phyloP scores from a whole-genome alignment of 2,797 vertebrate genomes.

The Urocyon cinereoargenteus region DNA sequence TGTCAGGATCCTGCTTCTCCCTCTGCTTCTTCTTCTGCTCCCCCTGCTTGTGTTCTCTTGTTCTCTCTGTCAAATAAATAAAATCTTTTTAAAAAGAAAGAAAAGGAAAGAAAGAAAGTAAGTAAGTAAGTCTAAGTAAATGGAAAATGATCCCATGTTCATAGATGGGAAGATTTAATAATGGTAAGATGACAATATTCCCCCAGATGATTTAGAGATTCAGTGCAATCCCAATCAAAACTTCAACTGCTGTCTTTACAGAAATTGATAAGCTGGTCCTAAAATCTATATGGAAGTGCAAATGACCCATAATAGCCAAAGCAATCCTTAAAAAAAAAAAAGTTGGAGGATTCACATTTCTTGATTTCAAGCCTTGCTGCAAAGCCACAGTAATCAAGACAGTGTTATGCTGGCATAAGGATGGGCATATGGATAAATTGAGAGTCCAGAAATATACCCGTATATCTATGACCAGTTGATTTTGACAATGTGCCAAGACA shows the following conservation, averaged over 20 bases:
- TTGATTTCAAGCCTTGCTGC: background rate
- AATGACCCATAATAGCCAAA: background rate
- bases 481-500: background rate
- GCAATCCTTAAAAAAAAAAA: background rate
- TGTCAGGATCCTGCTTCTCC: no score
- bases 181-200: background rate
- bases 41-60: no score
- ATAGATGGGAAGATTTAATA: background rate
- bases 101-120: no score
- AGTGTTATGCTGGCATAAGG: background rate
- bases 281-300: background rate
- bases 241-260: background rate
- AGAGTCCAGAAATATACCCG: background rate
- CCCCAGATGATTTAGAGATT: background rate
- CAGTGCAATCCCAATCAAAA: background rate
- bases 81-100: no score
- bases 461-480: background rate
- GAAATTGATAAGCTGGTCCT: background rate
- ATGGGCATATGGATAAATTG: background rate
- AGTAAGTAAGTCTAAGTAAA: background rate
- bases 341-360: background rate
- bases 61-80: no score
- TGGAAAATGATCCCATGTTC: background rate
- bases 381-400: background rate
- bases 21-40: no score